These are phyloP conservation scores for Thera britannica DNA, from an alignment of 2,888 invertebrate species.

Conservation along the genomic window DNA sequence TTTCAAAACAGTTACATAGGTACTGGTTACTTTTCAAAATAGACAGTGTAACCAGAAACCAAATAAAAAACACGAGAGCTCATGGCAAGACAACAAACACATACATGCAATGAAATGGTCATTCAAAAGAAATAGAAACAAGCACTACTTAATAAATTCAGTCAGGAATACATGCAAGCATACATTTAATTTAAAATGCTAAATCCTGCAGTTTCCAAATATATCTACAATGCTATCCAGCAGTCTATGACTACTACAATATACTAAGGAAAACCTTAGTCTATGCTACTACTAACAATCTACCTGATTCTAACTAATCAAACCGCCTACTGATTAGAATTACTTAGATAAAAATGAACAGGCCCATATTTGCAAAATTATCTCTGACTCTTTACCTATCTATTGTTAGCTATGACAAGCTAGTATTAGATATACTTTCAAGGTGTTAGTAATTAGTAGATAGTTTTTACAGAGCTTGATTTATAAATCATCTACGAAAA, in stretches of 20 bases:
- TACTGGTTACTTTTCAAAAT: no score
- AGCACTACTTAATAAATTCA: slow-evolving; percentile 39
- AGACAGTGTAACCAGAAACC: no score
- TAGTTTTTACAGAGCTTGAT: no score
- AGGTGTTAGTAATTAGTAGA: background rate
- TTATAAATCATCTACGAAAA: no score
- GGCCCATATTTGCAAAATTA: background rate
- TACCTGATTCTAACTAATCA: slow-evolving; percentile 1
- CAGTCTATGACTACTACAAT: no score
- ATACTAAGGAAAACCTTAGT: no score
- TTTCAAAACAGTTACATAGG: no score
- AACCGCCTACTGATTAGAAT: background rate
- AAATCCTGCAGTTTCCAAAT: background rate
- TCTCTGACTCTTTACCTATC: background rate
- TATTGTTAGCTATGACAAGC: background rate
- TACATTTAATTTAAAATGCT: slow-evolving; percentile 20
- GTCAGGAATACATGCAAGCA: slow-evolving; percentile 56
- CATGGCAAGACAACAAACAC: slow-evolving; percentile 53
- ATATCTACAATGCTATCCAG: background rate
- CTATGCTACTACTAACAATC: background rate
- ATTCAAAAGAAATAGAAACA: slow-evolving; percentile 64
- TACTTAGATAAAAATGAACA: background rate
- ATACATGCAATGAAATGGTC: slow-evolving; percentile 72
- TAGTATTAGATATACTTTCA: background rate
- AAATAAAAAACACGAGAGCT: slow-evolving; percentile 58